A percentile compares a stretch with the other conserved stretches of the same genome.
phyloP scores from a whole-genome alignment of 2,113 vertebrate genomes.

The human (Homo sapiens) region GRCh38 chr2:1808001-1808500 shows the following conservation, averaged over 20 bases:
- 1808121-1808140: too few relatives aligned
- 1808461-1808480: fast-evolving
- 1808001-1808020: too few relatives aligned
- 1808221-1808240: fast-evolving
- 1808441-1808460: fast-evolving
- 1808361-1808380: too few relatives aligned
- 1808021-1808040: too few relatives aligned
- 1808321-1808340: background rate
- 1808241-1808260: background rate
- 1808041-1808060: too few relatives aligned
- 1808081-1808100: too few relatives aligned
- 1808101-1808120: too few relatives aligned
- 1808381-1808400: background rate
- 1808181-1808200: too few relatives aligned
- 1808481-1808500: background rate
- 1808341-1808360: background rate
- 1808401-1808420: fast-evolving
- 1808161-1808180: too few relatives aligned
- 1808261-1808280: background rate
- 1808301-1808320: fast-evolving
- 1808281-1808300: background rate
- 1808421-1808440: background rate
- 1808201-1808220: too few relatives aligned
- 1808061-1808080: too few relatives aligned
- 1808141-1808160: too few relatives aligned